phyloP scores from a whole-genome alignment of 2,888 invertebrate genomes.

The Eurois occulta region DNA sequence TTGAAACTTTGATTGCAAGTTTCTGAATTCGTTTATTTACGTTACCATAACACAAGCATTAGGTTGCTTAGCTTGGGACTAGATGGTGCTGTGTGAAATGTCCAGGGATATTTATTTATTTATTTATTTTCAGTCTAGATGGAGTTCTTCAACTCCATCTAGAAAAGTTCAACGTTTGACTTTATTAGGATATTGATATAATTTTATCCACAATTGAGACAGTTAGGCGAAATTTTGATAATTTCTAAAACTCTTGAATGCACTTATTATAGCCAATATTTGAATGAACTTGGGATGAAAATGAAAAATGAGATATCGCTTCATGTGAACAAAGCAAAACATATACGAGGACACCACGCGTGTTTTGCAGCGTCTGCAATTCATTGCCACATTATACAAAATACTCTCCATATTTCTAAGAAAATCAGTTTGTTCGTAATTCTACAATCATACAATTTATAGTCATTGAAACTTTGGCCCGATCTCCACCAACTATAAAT shows the following conservation, averaged over 20 bases:
- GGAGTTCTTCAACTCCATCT: no score
- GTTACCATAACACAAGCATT: no score
- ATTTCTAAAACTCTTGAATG: background rate
- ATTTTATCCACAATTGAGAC: slow-evolving; percentile 10
- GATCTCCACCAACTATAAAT: background rate
- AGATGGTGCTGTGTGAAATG: no score
- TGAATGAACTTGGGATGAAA: background rate
- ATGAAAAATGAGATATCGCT: background rate
- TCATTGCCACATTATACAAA: background rate
- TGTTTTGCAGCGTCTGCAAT: background rate
- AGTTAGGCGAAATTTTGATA: background rate
- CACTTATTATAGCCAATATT: background rate
- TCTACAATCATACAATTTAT: background rate
- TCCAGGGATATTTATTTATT: no score
- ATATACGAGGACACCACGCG: background rate
- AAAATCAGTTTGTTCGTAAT: background rate
- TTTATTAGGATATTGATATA: background rate
- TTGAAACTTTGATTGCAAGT: slow-evolving; percentile 19
- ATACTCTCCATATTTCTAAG: background rate
- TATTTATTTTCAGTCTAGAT: no score
- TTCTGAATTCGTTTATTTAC: slow-evolving; percentile 28
- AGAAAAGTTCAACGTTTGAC: slow-evolving; percentile 3
- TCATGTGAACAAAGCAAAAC: background rate
- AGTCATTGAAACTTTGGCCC: background rate
- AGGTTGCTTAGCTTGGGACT: no score